Evolutionary conservation across 2,113 vertebrate species (phyloP).

Genomic region (Bothrops jararaca): DNA sequence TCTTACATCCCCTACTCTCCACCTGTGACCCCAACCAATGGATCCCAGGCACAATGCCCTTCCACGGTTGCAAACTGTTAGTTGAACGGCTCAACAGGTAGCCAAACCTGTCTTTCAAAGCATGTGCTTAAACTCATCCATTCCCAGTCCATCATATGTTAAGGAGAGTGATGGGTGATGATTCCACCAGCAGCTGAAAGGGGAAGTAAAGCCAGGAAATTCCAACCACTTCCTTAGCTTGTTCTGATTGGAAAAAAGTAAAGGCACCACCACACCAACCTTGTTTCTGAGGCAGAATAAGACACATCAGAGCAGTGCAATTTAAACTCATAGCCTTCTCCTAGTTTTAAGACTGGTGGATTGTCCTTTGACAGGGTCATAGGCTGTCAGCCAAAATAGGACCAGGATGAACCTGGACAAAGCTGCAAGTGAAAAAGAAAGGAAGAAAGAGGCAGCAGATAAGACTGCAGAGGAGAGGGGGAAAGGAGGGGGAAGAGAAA

Average conservation of each 20-base stretch:
- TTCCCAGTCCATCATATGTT: background rate
- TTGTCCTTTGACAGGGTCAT: background rate
- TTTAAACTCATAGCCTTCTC: background rate
- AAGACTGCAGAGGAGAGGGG: background rate
- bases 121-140: background rate
- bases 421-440: background rate
- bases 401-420: background rate
- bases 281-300: background rate
- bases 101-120: background rate
- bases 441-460: too few relatives aligned
- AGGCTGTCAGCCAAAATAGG: background rate
- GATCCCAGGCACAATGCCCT: background rate
- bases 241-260: background rate
- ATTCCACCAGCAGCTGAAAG: background rate
- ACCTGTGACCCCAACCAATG: background rate
- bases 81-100: background rate
- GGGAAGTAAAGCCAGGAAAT: background rate
- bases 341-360: background rate
- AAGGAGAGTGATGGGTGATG: background rate
- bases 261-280: background rate
- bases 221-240: background rate
- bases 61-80: background rate
- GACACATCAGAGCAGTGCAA: background rate
- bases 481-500: background rate
- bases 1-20: background rate